phyloP scores from a whole-genome alignment of 2,888 invertebrate species.

The Caenorhabditis angaria region DNA sequence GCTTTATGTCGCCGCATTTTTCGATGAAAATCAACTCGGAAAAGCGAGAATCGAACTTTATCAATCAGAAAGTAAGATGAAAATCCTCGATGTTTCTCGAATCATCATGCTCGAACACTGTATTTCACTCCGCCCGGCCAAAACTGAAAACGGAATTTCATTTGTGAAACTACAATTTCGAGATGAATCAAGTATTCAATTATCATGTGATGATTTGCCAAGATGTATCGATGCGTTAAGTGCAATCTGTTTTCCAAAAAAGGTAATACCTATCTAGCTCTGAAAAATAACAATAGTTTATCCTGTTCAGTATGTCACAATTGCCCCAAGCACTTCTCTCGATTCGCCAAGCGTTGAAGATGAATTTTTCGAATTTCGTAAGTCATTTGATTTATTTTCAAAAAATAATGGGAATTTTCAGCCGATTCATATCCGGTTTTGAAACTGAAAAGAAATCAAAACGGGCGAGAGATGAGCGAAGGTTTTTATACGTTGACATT shows the following conservation, averaged over 20 bases:
- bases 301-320: constrained; percentile 45
- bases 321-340: constrained; percentile 45
- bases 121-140: constrained; percentile 35
- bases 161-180: constrained; percentile 25
- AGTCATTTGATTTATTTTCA: constrained; percentile 17
- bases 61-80: constrained; percentile 26
- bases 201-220: constrained; percentile 35
- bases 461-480: constrained; percentile 38
- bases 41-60: constrained; percentile 38
- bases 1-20: constrained; percentile 30
- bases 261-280: constrained; percentile 8
- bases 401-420: constrained; percentile 4
- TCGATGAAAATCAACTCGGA: constrained; percentile 28
- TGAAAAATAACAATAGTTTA: constrained; percentile 4
- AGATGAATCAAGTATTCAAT: constrained; percentile 28
- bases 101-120: constrained; percentile 29
- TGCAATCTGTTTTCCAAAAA: constrained; percentile 39
- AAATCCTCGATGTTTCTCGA: constrained; percentile 15
- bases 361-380: constrained; percentile 48
- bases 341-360: constrained; percentile 46
- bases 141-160: constrained; percentile 28
- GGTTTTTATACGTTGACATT: constrained; percentile 38
- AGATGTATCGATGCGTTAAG: constrained; percentile 29
- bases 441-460: constrained; percentile 30
- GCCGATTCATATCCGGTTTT: constrained; percentile 40